These are phyloP conservation scores for Entomyzon cyanotis DNA, from an alignment of 2,113 vertebrate species.

Conservation along the genomic window DNA sequence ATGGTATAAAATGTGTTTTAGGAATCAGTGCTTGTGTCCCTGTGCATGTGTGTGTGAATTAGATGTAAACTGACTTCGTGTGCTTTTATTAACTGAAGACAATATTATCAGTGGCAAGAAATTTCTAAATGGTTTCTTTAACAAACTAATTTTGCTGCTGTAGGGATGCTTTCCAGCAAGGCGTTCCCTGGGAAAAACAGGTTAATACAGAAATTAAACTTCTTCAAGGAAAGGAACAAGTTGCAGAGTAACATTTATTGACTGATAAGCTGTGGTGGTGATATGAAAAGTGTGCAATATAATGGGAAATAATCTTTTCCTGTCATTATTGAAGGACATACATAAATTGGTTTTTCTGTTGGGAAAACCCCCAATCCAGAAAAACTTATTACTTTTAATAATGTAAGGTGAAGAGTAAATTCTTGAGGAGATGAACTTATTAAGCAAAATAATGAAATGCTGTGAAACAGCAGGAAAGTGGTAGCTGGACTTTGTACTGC, in stretches of 20 bases:
- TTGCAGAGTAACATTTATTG: conserved; percentile 80
- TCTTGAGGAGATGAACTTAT: conserved; percentile 84
- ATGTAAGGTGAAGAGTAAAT: conserved; percentile 83
- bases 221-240: conserved; percentile 75
- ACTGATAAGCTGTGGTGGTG: conserved; percentile 79
- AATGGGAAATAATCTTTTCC: conserved; percentile 83
- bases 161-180: conserved; percentile 66
- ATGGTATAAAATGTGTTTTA: neutral
- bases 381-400: conserved; percentile 86
- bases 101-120: conserved; percentile 74
- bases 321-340: conserved; percentile 84
- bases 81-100: conserved; percentile 75
- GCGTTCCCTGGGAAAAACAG: conserved; percentile 75
- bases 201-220: conserved; percentile 83
- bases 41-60: conserved; percentile 53
- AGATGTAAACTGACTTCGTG: conserved; percentile 71
- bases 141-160: conserved; percentile 73
- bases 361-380: conserved; percentile 82
- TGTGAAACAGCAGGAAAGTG: conserved; percentile 77
- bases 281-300: conserved; percentile 81
- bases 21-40: conserved; percentile 26
- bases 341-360: conserved; percentile 85
- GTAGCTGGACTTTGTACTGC: conserved; percentile 74
- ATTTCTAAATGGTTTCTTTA: conserved; percentile 78
- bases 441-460: conserved; percentile 86